Conservation (phyloP, 2,888 invertebrate species). For the Agrotis exclamationis region DNA sequence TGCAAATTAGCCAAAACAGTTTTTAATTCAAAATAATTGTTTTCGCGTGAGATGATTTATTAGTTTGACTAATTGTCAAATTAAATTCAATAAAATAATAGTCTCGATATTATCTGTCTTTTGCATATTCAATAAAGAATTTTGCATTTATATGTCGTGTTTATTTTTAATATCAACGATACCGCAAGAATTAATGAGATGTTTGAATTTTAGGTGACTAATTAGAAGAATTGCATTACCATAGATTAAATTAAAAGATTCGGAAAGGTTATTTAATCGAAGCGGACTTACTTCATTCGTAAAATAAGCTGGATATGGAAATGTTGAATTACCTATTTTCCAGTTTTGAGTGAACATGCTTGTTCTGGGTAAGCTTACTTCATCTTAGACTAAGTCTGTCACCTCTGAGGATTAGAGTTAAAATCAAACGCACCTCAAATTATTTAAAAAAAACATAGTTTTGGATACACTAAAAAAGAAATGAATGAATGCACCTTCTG, state of each 20-base stretch:
- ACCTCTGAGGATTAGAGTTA: no score
- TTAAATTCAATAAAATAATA: conserved; percentile 33
- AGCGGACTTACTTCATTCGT: background rate
- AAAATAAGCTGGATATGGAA: no score
- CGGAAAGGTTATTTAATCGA: background rate
- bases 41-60: conserved; percentile 44
- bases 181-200: background rate
- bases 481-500: no score
- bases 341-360: no score
- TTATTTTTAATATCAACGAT: background rate
- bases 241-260: background rate
- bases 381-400: no score
- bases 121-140: conserved; percentile 17
- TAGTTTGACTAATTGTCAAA: conserved; percentile 40
- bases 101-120: conserved; percentile 14
- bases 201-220: background rate
- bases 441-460: no score
- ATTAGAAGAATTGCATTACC: background rate
- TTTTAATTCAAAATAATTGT: conserved; percentile 24
- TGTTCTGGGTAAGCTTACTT: no score
- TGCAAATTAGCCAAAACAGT: conserved; percentile 20
- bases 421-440: no score
- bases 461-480: no score
- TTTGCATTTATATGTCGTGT: background rate
- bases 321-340: no score